Conservation (phyloP, 2,797 vertebrate genomes). For the Sebastes cheni region DNA sequence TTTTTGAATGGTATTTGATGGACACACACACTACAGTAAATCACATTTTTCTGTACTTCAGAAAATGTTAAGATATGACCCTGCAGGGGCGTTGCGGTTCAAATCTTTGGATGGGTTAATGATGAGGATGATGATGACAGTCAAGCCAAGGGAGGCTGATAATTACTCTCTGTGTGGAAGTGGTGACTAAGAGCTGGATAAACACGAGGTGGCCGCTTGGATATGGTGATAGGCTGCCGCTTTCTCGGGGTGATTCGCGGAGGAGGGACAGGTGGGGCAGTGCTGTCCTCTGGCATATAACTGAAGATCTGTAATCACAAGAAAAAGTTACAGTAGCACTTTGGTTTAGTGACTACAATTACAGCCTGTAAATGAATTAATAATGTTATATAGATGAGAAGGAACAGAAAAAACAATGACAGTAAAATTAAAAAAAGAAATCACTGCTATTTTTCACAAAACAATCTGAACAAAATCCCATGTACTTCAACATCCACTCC, state of each 20-base stretch:
- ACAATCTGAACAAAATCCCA: neutral
- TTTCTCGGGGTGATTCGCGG: slow-evolving; percentile 90
- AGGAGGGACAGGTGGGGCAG: slow-evolving; percentile 89
- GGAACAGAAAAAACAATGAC: neutral
- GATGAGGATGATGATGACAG: slow-evolving; percentile 53
- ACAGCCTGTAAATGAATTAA: neutral
- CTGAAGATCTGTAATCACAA: slow-evolving; percentile 88
- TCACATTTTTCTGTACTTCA: slow-evolving; percentile 22
- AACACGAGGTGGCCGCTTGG: slow-evolving; percentile 90
- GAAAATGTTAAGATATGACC: slow-evolving; percentile 39
- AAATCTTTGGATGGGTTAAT: slow-evolving; percentile 33
- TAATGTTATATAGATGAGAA: neutral
- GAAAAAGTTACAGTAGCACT: neutral
- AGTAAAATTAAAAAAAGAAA: neutral
- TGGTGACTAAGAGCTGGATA: slow-evolving; percentile 79
- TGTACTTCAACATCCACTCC: too few relatives aligned
- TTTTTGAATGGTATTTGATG: neutral
- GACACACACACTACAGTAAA: slow-evolving; percentile 25
- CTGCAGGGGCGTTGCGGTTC: slow-evolving; percentile 4
- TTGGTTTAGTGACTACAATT: neutral
- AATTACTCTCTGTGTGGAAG: slow-evolving; percentile 86
- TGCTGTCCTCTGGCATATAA: slow-evolving; percentile 87
- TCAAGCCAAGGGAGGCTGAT: slow-evolving; percentile 51
- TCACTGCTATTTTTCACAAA: neutral
- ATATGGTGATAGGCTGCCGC: slow-evolving; percentile 97